Evolutionary conservation across 2,797 vertebrate species (phyloP).

Genomic region (Schizopygopsis malacanthus): DNA sequence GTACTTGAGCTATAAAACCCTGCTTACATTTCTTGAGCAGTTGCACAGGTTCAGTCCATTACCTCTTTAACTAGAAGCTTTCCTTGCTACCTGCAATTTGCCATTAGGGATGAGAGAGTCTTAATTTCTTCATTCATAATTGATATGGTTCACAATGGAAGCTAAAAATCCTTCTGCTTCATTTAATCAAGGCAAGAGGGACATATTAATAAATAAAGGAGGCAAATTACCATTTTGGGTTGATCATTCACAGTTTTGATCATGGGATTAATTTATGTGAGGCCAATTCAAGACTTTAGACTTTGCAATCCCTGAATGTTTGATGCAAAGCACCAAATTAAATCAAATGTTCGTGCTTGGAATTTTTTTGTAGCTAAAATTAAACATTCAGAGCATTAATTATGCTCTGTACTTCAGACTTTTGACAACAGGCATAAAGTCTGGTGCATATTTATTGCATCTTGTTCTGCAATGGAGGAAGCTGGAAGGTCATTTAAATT

Average conservation of each 20-base stretch:
- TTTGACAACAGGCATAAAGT: not conserved
- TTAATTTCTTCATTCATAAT: not conserved
- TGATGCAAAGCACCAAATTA: not conserved
- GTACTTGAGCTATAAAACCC: not conserved
- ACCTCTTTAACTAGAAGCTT: not conserved
- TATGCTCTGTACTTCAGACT: not conserved
- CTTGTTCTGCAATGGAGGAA: not conserved
- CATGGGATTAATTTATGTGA: not conserved
- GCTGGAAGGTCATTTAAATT: not conserved
- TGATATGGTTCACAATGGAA: not conserved
- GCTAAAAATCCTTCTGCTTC: not conserved
- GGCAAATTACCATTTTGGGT: not conserved
- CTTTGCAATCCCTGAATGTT: not conserved
- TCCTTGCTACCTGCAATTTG: not conserved
- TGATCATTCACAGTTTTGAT: not conserved
- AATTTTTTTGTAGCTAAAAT: conserved; percentile 3
- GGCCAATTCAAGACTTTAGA: not conserved
- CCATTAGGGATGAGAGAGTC: not conserved
- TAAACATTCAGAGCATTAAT: not conserved
- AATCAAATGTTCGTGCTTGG: not conserved
- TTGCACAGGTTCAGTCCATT: not conserved
- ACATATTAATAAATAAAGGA: not conserved
- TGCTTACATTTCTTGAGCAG: not conserved
- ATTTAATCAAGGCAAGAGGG: not conserved
- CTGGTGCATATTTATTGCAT: not conserved